Conservation (phyloP, 2,797 vertebrate species). For the Eurystomus glaucurus region DNA sequence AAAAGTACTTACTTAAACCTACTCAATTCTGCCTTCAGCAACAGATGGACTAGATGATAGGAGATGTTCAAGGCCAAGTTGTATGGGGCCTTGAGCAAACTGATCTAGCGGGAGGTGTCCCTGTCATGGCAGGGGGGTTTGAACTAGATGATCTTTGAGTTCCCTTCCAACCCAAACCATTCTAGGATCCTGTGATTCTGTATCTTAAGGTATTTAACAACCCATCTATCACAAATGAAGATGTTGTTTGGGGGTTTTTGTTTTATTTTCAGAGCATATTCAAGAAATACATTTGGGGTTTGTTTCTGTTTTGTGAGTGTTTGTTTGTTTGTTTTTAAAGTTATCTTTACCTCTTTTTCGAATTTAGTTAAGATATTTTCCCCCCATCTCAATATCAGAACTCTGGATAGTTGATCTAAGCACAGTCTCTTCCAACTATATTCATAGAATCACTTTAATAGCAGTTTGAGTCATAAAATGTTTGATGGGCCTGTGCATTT, state of each 20-base stretch:
- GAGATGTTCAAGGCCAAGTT: too few relatives aligned
- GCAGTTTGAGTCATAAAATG: background rate
- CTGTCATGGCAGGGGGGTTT: too few relatives aligned
- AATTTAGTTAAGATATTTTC: background rate
- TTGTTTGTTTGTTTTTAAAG: background rate
- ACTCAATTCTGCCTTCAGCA: background rate
- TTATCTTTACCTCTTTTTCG: background rate
- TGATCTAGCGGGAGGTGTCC: too few relatives aligned
- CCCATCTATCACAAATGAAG: background rate
- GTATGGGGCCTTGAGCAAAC: too few relatives aligned
- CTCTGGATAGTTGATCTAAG: background rate
- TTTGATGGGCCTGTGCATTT: background rate
- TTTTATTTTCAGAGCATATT: background rate
- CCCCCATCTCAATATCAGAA: background rate
- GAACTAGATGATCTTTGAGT: too few relatives aligned
- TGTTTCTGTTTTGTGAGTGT: background rate
- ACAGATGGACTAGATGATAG: background rate
- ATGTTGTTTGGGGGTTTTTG: fast-evolving
- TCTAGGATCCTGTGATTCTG: too few relatives aligned
- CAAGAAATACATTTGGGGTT: background rate
- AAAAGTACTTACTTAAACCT: background rate
- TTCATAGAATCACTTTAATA: background rate
- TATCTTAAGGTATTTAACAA: background rate
- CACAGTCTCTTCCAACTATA: background rate
- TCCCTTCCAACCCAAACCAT: too few relatives aligned